Base-by-base conservation (phyloP, 2,888 invertebrate genomes). In the Leptinotarsa rubiginosa region DNA sequence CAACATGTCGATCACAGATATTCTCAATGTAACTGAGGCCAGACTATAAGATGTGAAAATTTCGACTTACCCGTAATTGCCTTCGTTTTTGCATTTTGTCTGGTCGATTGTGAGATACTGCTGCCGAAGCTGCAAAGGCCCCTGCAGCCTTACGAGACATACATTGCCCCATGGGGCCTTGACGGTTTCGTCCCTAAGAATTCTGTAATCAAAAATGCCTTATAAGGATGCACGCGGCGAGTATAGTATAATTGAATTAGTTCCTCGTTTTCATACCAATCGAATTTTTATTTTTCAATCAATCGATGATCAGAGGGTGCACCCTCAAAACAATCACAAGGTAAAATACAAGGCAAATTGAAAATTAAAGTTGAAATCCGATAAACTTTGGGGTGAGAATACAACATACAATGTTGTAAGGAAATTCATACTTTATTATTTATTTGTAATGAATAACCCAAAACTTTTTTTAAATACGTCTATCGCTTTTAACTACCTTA, bases 111-210 rank as follows among this genome's bases (percentile, higher is more conserved):
- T 90, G 89, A 85, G 90, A 88, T 86, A 90, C 89, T 84, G 86
- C 89, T 87, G 91, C 90, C 89, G 91, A 89, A 89, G 91, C 88
- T 90, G 91, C 90, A 87, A 91, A 89, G 87, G 89, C 90, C 86
- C 88, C 88, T 83, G 89, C 89, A 86, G 89, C 90, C 88, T 90
- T 90, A 89, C 92, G 92, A 89, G 93, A 93, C 89, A 92, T 92
- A 90, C 93, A 93, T 93, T 93, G 93, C 91, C 93, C 93, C 93
- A 93, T 93, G 92, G 77, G 73, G 76, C 73, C 70, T 72, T 47
- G 47, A 54, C 74, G 72, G 62, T 52, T 31, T 31, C 69, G 15
- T 59, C 70, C 59, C 70, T 69, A 70, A 70, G 47, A 25, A 52
- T 70, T 69, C 75, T 78, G 66, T 59, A n/a, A 68, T 65, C 54